phyloP scores from a whole-genome alignment of 2,888 invertebrate genomes.

The Ryuthela nishihirai region DNA sequence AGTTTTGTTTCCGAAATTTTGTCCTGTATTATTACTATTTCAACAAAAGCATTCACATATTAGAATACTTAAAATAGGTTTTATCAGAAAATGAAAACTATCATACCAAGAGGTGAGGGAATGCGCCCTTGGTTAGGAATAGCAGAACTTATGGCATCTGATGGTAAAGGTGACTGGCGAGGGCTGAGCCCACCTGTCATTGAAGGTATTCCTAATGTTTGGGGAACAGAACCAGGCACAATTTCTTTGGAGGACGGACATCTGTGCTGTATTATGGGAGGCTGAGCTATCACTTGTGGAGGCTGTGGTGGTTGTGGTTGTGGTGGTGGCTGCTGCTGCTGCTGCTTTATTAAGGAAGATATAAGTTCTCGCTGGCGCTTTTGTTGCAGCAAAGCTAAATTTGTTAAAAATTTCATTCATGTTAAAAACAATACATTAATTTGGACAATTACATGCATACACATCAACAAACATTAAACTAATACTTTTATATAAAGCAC shows the following conservation, averaged over 20 bases:
- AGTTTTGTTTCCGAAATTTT: no score
- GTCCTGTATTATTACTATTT: no score
- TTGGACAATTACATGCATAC: no score
- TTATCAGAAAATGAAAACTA: background rate
- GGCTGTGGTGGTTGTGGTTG: background rate
- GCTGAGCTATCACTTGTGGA: constrained; percentile 7
- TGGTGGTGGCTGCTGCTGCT: constrained; percentile 3
- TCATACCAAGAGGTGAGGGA: constrained; percentile 32
- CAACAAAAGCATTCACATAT: background rate
- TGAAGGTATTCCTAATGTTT: constrained; percentile 24
- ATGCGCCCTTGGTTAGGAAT: constrained; percentile 30
- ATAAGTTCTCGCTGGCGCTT: constrained; percentile 24
- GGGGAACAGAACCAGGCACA: constrained; percentile 22
- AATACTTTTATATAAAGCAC: no score
- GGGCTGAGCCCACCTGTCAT: constrained; percentile 24
- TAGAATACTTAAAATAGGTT: background rate
- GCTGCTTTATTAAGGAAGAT: constrained; percentile 27
- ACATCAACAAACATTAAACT: no score
- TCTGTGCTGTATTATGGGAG: constrained; percentile 8
- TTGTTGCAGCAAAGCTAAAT: constrained; percentile 17
- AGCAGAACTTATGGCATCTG: constrained; percentile 15
- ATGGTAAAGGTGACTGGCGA: constrained; percentile 29
- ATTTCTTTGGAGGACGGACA: constrained; percentile 32
- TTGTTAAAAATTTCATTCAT: background rate
- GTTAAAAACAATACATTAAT: no score